A percentile compares a stretch with the other conserved stretches of the same genome.
Conservation (phyloP, 2,888 invertebrate genomes). For the Cacoxenus indagator region DNA sequence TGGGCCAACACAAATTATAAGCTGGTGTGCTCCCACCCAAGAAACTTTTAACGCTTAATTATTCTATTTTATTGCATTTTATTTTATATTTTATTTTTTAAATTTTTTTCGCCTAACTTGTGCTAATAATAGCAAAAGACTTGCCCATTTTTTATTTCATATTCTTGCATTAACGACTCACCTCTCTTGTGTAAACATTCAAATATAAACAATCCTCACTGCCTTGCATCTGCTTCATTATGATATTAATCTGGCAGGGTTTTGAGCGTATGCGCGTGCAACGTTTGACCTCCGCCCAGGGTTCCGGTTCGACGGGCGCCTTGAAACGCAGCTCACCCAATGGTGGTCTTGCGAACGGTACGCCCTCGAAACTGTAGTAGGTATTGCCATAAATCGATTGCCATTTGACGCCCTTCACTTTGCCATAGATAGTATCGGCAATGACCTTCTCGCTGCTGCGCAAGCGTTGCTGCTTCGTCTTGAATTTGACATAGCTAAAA, state of each 20-base stretch:
- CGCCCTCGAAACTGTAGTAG: constrained; percentile 68
- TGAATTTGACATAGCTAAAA: constrained; percentile 67
- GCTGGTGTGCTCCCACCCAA: no score
- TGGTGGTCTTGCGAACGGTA: constrained; percentile 70
- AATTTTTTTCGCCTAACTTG: background rate
- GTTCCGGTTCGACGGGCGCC: constrained; percentile 70
- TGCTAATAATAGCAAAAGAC: no score
- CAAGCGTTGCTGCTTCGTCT: constrained; percentile 63
- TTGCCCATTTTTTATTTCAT: no score
- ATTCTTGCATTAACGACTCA: constrained; percentile 45
- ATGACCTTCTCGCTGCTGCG: constrained; percentile 66
- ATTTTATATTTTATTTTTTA: background rate
- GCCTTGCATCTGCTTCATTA: constrained; percentile 70
- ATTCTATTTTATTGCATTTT: background rate
- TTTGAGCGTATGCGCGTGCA: constrained; percentile 67
- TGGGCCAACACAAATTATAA: no score
- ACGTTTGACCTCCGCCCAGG: constrained; percentile 71
- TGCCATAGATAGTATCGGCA: constrained; percentile 65
- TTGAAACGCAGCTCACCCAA: constrained; percentile 66
- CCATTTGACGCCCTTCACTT: constrained; percentile 68
- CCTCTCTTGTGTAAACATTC: constrained; percentile 71
- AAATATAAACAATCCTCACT: constrained; percentile 73
- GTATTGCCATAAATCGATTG: constrained; percentile 63
- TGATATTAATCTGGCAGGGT: constrained; percentile 67
- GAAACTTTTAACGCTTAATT: no score